phyloP scores from a whole-genome alignment of 2,797 vertebrate genomes.

The Meda fulgida region DNA sequence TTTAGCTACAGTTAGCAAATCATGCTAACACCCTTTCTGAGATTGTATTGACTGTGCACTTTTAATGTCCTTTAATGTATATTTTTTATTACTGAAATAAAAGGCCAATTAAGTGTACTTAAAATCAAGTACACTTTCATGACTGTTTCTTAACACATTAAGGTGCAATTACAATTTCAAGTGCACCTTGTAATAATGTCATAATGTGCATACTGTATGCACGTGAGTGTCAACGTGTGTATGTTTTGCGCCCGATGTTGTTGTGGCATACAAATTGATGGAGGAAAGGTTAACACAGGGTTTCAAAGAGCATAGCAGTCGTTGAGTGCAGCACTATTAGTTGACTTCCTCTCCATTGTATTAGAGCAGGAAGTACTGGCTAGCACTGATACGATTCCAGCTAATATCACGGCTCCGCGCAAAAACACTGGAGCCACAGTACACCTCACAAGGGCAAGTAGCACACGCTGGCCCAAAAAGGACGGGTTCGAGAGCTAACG shows the following conservation, averaged over 20 bases:
- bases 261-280: constrained; percentile 44
- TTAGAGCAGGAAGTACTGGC: constrained; percentile 82
- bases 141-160: background rate
- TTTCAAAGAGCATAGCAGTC: constrained; percentile 47
- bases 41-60: background rate
- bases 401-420: constrained; percentile 64
- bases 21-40: background rate
- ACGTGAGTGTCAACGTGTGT: constrained; percentile 29
- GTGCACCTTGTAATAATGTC: background rate
- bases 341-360: constrained; percentile 80
- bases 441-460: constrained; percentile 54
- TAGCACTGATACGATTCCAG: constrained; percentile 77
- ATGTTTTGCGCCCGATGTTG: constrained; percentile 55
- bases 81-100: background rate
- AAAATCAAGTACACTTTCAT: background rate
- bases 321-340: constrained; percentile 70
- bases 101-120: background rate
- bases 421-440: constrained; percentile 62
- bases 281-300: constrained; percentile 49
- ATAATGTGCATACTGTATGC: background rate
- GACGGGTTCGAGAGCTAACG: constrained; percentile 68
- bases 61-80: background rate
- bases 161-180: background rate
- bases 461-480: constrained; percentile 57
- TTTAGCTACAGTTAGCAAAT: background rate